These are phyloP conservation scores for Sinohyriopsis cumingii DNA, from an alignment of 2,888 invertebrate genomes.

Conservation along the genomic window DNA sequence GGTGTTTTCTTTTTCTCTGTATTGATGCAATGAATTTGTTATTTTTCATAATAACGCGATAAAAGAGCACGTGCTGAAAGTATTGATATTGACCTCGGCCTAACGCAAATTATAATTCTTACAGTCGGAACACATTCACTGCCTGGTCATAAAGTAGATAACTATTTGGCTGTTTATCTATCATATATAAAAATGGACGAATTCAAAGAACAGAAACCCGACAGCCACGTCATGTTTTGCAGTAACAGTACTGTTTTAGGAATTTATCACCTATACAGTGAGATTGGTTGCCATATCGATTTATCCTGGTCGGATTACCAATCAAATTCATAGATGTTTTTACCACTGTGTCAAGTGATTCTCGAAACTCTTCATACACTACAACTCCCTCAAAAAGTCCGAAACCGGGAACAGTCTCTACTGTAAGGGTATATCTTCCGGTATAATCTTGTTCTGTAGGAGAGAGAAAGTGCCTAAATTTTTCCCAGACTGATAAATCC, in stretches of 20 bases:
- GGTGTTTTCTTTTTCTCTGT: too few relatives aligned
- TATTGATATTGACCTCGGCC: too few relatives aligned
- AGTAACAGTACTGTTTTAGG: conserved; percentile 32
- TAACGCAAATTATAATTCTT: too few relatives aligned
- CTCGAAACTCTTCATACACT: conserved; percentile 62
- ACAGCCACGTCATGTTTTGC: not conserved
- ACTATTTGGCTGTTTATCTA: too few relatives aligned
- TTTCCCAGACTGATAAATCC: not conserved
- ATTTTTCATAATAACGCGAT: too few relatives aligned
- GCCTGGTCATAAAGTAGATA: too few relatives aligned
- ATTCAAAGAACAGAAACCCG: too few relatives aligned
- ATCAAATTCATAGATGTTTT: conserved; percentile 74
- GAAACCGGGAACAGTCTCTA: conserved; percentile 78
- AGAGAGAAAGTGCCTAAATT: conserved; percentile 14
- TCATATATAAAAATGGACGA: too few relatives aligned
- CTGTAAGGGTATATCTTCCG: conserved; percentile 76
- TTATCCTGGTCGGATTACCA: conserved; percentile 76
- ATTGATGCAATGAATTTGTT: too few relatives aligned
- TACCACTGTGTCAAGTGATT: not conserved
- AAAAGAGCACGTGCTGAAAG: too few relatives aligned
- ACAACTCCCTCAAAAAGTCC: conserved; percentile 87
- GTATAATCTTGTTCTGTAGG: conserved; percentile 14
- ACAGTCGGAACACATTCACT: too few relatives aligned
- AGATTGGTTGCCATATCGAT: conserved; percentile 71
- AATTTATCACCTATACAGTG: conserved; percentile 58